Conservation (phyloP, 2,888 invertebrate species). For the Atrina japonica region DNA sequence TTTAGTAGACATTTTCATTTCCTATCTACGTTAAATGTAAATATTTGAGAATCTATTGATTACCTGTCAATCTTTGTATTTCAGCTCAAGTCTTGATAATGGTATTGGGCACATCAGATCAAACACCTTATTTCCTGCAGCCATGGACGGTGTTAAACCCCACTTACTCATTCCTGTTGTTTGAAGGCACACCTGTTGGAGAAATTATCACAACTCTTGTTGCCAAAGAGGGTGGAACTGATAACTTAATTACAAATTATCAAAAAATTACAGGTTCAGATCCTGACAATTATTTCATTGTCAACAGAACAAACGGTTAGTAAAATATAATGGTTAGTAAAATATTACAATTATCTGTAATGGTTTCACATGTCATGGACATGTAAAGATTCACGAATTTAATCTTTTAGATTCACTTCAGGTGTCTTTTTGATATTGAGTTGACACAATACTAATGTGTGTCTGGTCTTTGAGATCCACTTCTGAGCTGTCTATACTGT, state of each 20-base stretch:
- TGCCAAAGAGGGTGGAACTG: slow-evolving; percentile 56
- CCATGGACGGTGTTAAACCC: slow-evolving; percentile 53
- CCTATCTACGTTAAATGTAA: too few species aligned
- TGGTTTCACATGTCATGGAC: too few species aligned
- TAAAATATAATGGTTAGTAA: not conserved
- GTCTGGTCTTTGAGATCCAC: too few species aligned
- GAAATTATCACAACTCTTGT: slow-evolving; percentile 51
- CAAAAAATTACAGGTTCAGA: slow-evolving; percentile 44
- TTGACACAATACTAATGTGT: too few species aligned
- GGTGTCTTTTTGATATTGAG: too few species aligned
- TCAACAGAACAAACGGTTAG: slow-evolving; percentile 48
- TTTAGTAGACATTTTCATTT: too few species aligned
- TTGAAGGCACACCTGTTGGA: slow-evolving; percentile 46
- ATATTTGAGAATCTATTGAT: too few species aligned
- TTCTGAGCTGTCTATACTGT: too few species aligned
- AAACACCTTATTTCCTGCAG: slow-evolving; percentile 51
- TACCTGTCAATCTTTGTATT: too few species aligned
- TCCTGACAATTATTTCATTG: slow-evolving; percentile 46
- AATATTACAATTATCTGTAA: too few species aligned
- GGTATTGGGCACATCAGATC: slow-evolving; percentile 50
- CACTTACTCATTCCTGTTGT: slow-evolving; percentile 41
- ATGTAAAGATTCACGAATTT: too few species aligned
- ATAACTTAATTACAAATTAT: slow-evolving; percentile 48
- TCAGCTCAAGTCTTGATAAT: slow-evolving; percentile 63
- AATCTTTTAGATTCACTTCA: too few species aligned